Evolutionary conservation across 2,113 vertebrate species (phyloP).

Genomic region (Stigmatopora argus): DNA sequence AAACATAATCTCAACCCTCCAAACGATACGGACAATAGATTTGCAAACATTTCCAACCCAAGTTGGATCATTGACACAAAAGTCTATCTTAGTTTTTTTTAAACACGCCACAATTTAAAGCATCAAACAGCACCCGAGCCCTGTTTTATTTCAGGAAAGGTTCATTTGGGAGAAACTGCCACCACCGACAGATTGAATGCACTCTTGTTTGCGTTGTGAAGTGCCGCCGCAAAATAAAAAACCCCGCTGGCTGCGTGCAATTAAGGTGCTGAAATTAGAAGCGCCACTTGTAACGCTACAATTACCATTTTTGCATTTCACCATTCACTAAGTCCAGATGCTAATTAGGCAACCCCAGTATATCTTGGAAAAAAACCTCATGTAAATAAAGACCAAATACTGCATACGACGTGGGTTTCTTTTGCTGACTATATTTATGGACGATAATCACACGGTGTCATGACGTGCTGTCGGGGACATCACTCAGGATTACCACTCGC

Average conservation of each 20-base stretch:
- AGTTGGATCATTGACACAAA: too few species aligned
- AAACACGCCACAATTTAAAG: too few species aligned
- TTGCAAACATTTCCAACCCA: too few species aligned
- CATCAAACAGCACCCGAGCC: too few species aligned
- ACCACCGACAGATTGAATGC: not conserved
- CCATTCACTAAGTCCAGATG: conserved; percentile 31
- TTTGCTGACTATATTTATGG: conserved; percentile 64
- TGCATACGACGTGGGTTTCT: conserved; percentile 33
- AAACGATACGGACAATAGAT: too few species aligned
- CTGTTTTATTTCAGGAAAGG: not conserved
- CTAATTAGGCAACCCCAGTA: conserved; percentile 62
- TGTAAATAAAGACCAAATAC: conserved; percentile 56
- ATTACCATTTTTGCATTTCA: too few species aligned
- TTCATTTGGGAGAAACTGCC: not conserved
- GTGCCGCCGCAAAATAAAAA: conserved; percentile 11
- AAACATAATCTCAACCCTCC: too few species aligned
- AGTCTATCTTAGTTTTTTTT: too few species aligned
- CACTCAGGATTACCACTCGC: too few species aligned
- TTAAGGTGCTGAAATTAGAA: conserved; percentile 56
- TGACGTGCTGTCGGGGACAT: not conserved
- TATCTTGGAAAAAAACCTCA: conserved; percentile 56
- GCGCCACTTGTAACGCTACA: conserved; percentile 24
- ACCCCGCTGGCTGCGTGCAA: conserved; percentile 37
- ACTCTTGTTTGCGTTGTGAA: conserved; percentile 19
- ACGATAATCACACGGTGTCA: conserved; percentile 59